Evolutionary conservation across 1,140 invertebrate genomes (phyloP).

Genomic region (Andricus grossulariae): DNA sequence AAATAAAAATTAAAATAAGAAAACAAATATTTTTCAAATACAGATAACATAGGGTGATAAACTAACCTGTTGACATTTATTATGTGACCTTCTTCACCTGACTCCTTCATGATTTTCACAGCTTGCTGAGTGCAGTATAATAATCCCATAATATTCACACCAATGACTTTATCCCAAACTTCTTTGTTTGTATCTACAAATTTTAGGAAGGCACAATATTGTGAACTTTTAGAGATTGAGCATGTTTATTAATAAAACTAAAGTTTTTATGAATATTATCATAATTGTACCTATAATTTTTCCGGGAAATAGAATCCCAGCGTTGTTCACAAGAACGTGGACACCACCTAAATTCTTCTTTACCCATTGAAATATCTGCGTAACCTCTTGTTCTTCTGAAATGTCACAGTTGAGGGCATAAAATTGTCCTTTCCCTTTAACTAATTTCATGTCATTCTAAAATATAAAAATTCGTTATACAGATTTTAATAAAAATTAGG

Average conservation of each 20-base stretch:
- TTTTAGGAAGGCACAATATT: background rate
- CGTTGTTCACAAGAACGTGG: constrained; percentile 83
- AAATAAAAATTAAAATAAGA: too few relatives aligned
- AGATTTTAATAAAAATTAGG: background rate
- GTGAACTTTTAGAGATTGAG: background rate
- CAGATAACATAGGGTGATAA: background rate
- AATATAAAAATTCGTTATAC: background rate
- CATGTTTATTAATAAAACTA: background rate
- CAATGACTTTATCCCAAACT: constrained; percentile 43
- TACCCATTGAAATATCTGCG: constrained; percentile 78
- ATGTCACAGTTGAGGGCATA: constrained; percentile 78
- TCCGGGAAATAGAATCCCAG: constrained; percentile 74
- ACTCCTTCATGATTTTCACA: constrained; percentile 78
- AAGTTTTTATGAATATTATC: background rate
- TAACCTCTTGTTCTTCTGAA: constrained; percentile 77
- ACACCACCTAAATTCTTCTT: constrained; percentile 77
- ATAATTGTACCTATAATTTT: constrained; percentile 63
- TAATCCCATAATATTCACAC: constrained; percentile 78
- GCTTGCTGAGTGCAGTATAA: constrained; percentile 77
- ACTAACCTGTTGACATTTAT: constrained; percentile 80
- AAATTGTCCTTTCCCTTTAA: constrained; percentile 62
- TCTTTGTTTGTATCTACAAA: constrained; percentile 36
- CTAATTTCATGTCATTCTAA: constrained; percentile 48
- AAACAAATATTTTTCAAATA: background rate
- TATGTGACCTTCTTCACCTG: constrained; percentile 80